Conservation (phyloP, 2,113 vertebrate genomes). For the Siniperca knerii region DNA sequence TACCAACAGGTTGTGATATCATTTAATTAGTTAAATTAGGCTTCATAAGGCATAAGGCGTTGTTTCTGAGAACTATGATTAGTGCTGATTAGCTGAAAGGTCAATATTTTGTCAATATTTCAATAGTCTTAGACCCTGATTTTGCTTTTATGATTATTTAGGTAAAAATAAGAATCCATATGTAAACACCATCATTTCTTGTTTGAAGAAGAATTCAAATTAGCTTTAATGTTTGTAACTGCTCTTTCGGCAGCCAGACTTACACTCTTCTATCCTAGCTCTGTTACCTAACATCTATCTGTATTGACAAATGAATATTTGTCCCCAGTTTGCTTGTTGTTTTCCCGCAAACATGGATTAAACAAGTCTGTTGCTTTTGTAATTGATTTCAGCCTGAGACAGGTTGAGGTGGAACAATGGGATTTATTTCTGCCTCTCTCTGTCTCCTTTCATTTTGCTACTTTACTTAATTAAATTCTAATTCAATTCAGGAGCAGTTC, state of each 20-base stretch:
- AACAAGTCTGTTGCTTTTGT: constrained; percentile 45
- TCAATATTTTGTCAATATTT: neutral
- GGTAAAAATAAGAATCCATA: neutral
- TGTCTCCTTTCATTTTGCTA: constrained; percentile 57
- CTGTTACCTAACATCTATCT: constrained; percentile 35
- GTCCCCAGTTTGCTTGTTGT: constrained; percentile 64
- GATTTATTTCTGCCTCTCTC: constrained; percentile 50
- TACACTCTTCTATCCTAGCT: neutral
- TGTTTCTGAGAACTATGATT: neutral
- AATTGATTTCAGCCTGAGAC: constrained; percentile 62
- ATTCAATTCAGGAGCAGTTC: constrained; percentile 46
- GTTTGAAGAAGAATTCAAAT: constrained; percentile 3
- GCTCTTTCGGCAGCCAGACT: neutral
- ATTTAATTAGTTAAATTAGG: neutral
- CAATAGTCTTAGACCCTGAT: neutral
- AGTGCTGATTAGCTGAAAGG: neutral
- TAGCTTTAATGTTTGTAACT: constrained; percentile 2
- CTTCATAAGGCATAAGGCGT: neutral
- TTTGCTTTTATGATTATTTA: neutral
- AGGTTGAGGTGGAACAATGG: constrained; percentile 57
- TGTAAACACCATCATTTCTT: neutral
- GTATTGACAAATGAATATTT: constrained; percentile 52
- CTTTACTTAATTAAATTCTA: constrained; percentile 69
- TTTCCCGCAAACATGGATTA: constrained; percentile 54
- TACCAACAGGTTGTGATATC: neutral